These are phyloP conservation scores for Branchinecta lynchi DNA, from an alignment of 1,140 invertebrate species.

Conservation along the genomic window DNA sequence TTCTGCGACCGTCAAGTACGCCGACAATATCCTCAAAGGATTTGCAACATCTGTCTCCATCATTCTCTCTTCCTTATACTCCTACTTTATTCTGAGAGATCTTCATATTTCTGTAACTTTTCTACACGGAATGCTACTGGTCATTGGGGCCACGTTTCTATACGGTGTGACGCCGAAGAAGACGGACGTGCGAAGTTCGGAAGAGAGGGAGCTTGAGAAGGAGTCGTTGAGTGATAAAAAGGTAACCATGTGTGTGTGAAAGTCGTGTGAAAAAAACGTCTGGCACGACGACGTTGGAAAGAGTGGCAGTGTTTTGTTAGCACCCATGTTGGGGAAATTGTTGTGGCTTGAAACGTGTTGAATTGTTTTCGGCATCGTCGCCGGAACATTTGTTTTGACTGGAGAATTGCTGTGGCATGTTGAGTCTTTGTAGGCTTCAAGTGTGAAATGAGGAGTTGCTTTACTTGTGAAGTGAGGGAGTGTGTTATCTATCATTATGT, in stretches of 20 bases:
- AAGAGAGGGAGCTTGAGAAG: neutral
- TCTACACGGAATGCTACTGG: constrained; percentile 35
- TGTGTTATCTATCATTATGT: too few species aligned
- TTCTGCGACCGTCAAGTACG: constrained; percentile 41
- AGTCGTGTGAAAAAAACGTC: too few species aligned
- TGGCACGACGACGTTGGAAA: too few species aligned
- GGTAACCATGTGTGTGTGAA: neutral
- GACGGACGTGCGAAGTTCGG: neutral
- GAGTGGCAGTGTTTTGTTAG: too few species aligned
- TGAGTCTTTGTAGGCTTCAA: too few species aligned
- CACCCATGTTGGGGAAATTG: too few species aligned
- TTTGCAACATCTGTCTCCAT: constrained; percentile 42
- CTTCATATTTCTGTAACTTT: constrained; percentile 36
- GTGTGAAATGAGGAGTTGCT: too few species aligned
- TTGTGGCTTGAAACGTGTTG: too few species aligned
- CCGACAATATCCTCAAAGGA: constrained; percentile 41
- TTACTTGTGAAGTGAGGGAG: too few species aligned
- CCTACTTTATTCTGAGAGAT: constrained; percentile 39
- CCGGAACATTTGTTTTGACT: too few species aligned
- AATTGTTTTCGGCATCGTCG: too few species aligned
- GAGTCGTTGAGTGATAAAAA: neutral
- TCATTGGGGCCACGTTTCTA: constrained; percentile 38
- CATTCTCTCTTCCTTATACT: constrained; percentile 40
- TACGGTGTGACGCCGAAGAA: constrained; percentile 27
- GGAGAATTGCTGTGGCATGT: too few species aligned